phyloP scores from a whole-genome alignment of 2,113 vertebrate genomes.

The Enhydra lutris region DNA sequence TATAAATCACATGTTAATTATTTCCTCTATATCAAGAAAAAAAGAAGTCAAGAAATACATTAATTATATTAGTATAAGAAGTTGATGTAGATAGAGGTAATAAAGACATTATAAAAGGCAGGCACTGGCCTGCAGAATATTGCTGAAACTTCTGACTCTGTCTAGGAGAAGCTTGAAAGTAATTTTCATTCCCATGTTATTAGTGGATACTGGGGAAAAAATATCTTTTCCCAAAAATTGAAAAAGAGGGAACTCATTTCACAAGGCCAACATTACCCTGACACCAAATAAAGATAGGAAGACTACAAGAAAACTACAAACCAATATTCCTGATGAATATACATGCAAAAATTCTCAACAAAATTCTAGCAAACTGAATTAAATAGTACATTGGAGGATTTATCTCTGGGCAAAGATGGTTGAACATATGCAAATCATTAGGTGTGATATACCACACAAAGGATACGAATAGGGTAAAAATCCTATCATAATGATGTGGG shows the following conservation, averaged over 20 bases:
- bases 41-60: neutral
- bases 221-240: neutral
- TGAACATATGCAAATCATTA: neutral
- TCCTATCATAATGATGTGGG: neutral
- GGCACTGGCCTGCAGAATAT: rapidly evolving
- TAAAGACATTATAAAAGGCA: neutral
- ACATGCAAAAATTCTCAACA: neutral
- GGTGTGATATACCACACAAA: neutral
- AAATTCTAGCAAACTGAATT: neutral
- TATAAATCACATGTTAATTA: neutral
- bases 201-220: neutral
- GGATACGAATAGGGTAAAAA: neutral
- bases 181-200: neutral
- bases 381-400: neutral
- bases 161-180: neutral
- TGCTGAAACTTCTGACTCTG: neutral
- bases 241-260: neutral
- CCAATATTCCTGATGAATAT: neutral
- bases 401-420: neutral
- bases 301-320: neutral
- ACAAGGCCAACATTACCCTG: neutral
- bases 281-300: neutral
- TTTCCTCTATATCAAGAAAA: neutral
- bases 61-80: neutral
- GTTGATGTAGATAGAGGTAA: neutral